Evolutionary conservation across 2,888 invertebrate species (phyloP).

Genomic region (Acrobasis consociella): DNA sequence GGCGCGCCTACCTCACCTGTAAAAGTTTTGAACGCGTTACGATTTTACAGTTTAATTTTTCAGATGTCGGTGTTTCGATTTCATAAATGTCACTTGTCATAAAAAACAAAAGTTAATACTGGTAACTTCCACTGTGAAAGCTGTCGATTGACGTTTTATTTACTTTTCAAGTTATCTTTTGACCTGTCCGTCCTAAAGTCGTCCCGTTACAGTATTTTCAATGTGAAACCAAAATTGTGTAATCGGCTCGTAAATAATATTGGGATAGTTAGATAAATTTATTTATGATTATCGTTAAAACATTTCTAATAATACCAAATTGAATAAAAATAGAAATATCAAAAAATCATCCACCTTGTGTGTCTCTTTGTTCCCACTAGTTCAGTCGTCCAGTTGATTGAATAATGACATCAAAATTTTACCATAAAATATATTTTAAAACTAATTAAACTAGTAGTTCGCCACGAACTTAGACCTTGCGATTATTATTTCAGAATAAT

Average conservation of each 20-base stretch:
- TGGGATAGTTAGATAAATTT: not conserved
- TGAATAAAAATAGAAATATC: not conserved
- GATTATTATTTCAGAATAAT: no score
- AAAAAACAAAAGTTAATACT: constrained; percentile 14
- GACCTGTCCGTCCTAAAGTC: constrained; percentile 33
- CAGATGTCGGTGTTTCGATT: not conserved
- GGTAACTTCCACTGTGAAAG: constrained; percentile 45
- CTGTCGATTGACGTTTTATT: constrained; percentile 36
- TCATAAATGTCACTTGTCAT: not conserved
- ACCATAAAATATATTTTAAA: no score
- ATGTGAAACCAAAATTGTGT: constrained; percentile 34
- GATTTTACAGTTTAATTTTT: not conserved
- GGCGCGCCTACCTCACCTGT: no score
- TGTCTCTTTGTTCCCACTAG: no score
- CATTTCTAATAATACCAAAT: not conserved
- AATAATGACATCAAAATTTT: no score
- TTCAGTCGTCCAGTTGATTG: no score
- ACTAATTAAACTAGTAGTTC: no score
- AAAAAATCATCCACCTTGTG: not conserved
- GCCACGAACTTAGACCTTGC: no score
- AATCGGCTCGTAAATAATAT: not conserved
- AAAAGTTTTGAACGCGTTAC: not conserved
- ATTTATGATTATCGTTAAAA: not conserved
- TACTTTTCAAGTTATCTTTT: constrained; percentile 39
- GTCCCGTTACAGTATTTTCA: constrained; percentile 36